Evolutionary conservation across 2,797 vertebrate species (phyloP).

Genomic region (Crenuchus spilurus): DNA sequence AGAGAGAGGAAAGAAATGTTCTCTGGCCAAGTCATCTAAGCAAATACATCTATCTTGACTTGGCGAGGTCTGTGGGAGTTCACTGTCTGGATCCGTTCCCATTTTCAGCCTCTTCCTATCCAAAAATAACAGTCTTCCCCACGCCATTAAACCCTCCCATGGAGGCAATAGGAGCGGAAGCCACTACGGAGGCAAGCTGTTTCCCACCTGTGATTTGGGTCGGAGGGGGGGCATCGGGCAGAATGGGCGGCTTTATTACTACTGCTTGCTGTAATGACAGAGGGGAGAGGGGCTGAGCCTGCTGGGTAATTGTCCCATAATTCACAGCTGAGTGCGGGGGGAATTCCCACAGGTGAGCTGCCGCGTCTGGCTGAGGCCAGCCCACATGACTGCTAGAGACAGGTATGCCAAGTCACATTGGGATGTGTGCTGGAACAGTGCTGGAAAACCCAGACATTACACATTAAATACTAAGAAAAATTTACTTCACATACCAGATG

Average conservation of each 20-base stretch:
- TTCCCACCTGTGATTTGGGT: constrained; percentile 59
- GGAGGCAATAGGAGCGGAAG: constrained; percentile 45
- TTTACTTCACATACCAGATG: not conserved
- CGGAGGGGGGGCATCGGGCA: constrained; percentile 8
- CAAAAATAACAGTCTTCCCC: constrained; percentile 56
- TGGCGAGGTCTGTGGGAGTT: constrained; percentile 43
- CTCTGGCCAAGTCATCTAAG: constrained; percentile 7
- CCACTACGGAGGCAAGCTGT: constrained; percentile 49
- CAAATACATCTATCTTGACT: constrained; percentile 37
- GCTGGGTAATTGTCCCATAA: constrained; percentile 62
- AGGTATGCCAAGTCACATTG: constrained; percentile 23
- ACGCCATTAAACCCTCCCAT: constrained; percentile 50
- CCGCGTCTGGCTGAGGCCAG: constrained; percentile 42
- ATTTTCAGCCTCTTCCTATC: constrained; percentile 39
- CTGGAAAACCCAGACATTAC: constrained; percentile 16
- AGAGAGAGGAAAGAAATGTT: constrained; percentile 1
- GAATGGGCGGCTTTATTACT: constrained; percentile 56
- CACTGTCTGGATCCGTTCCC: constrained; percentile 46
- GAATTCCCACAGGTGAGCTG: constrained; percentile 63
- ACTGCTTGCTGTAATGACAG: constrained; percentile 58
- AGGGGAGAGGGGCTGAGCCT: constrained; percentile 48
- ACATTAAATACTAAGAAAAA: not conserved
- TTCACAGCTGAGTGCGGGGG: constrained; percentile 61
- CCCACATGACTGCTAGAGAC: constrained; percentile 40
- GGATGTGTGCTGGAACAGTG: constrained; percentile 26